These are phyloP conservation scores for Paragorgia papillata DNA, from an alignment of 92 coral and sea anemone genomes.

Conservation along the genomic window DNA sequence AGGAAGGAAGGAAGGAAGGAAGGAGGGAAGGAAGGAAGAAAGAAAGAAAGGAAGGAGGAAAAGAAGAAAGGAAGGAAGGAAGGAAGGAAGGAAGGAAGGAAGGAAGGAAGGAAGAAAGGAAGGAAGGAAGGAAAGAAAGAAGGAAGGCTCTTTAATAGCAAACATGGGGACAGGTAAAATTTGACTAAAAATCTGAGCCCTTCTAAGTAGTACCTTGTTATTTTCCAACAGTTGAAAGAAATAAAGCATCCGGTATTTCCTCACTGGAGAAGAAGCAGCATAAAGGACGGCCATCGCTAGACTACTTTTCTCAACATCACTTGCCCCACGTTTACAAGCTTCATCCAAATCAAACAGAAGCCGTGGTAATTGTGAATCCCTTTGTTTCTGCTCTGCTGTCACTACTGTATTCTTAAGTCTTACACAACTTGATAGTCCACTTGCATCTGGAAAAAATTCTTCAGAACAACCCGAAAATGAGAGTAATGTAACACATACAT, in stretches of 20 bases:
- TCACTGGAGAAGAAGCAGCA: conserved; percentile 32
- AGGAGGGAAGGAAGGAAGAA: no score
- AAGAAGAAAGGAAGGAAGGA: no score
- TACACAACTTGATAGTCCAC: conserved; percentile 23
- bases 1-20: no score
- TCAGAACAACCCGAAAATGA: no score
- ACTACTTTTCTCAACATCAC: background rate
- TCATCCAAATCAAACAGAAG: conserved; percentile 20
- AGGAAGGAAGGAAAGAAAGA: background rate
- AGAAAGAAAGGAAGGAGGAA: no score
- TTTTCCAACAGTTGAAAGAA: conserved; percentile 57
- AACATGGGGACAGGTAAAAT: no score
- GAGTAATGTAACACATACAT: no score
- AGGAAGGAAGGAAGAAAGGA: background rate
- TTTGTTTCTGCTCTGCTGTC: conserved; percentile 5
- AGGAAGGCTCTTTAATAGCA: no score
- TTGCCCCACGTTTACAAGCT: conserved; percentile 23
- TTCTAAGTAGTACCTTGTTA: conserved; percentile 64
- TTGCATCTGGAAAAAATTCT: background rate
- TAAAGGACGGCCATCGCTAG: background rate
- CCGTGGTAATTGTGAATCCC: conserved; percentile 8
- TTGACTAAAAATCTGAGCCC: no score
- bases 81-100: background rate
- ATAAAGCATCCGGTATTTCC: conserved; percentile 73
- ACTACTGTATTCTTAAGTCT: background rate